Base-by-base conservation (phyloP, 2,888 invertebrate species). In the Resseliella maxima region DNA sequence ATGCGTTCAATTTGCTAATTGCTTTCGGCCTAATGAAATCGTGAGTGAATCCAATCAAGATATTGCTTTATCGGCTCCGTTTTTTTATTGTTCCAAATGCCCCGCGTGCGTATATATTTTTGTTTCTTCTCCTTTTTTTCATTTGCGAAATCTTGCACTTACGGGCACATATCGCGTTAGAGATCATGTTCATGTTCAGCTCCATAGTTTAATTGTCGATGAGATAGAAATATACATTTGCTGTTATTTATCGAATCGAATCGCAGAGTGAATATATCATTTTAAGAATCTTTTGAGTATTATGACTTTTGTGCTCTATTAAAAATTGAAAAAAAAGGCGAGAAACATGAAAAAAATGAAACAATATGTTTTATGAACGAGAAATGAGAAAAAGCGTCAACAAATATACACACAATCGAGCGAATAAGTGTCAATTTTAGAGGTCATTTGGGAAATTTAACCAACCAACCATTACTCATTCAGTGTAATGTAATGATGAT, bases 1-100 rank as follows among this genome's bases (percentile, higher is more conserved):
- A 6, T 18, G 8, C 18, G 24, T 83, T 83, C 83, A 83, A 83
- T 83, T 83, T 83, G 83, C 83, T 83, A 83, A 83, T 83, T 83
- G 38, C 21, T 38, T 38, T n/a, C n/a, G 38, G 38, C 38, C 38
- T 38, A 83, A 83, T 83, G 41, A 38, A 83, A 83, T 38, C 38
- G 36, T 83, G 83, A 83, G 41, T 83, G 83, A 83, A 38, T 83
- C 83, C 38, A 38, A 83, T n/a, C 83, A 38, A 83, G 38, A 38
- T 36, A 36, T 1, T 15, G 41, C 12, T 35, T 81, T 81, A 81
- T 81, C 38, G 83, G 38, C 38, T 38, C 41, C 12, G 41, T 59
- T 81, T 36, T 72, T 31, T 72, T 72, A 27, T 72, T 72, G 72
- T 72, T 59, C 59, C 10, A 3, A 59, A 59, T 24, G 59, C 15